Conservation (phyloP, 2,888 invertebrate species). For the Bursaphelenchus okinawaensis region DNA sequence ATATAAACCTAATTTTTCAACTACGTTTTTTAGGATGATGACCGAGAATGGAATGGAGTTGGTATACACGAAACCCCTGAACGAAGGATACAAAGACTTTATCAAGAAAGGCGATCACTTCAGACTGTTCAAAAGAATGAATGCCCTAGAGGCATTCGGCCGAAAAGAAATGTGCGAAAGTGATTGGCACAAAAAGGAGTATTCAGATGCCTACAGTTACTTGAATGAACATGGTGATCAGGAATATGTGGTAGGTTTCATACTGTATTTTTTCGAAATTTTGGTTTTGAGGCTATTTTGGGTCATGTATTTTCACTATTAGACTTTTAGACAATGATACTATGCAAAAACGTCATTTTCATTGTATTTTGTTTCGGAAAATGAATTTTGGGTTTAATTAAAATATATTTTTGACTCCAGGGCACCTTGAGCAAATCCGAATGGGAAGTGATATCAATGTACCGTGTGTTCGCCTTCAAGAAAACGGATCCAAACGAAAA, state of each 20-base stretch:
- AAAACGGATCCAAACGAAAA: slow-evolving; percentile 16
- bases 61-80: slow-evolving; percentile 43
- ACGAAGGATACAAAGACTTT: slow-evolving; percentile 18
- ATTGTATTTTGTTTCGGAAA: not conserved
- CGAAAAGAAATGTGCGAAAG: slow-evolving; percentile 14
- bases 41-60: slow-evolving; percentile 53
- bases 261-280: too few species aligned
- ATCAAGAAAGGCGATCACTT: slow-evolving; percentile 22
- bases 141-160: slow-evolving; percentile 50
- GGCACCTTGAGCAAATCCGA: slow-evolving; percentile 54
- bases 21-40: slow-evolving; percentile 39
- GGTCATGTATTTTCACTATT: too few species aligned
- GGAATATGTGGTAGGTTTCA: slow-evolving; percentile 14
- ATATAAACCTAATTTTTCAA: slow-evolving; percentile 7
- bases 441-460: slow-evolving; percentile 57
- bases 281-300: too few species aligned
- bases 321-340: not conserved
- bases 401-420: slow-evolving; percentile 21
- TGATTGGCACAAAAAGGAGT: slow-evolving; percentile 26
- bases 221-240: slow-evolving; percentile 11
- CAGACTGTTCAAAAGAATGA: slow-evolving; percentile 35
- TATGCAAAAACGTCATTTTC: not conserved
- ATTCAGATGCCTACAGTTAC: slow-evolving; percentile 29
- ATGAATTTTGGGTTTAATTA: not conserved
- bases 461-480: slow-evolving; percentile 51